phyloP scores from a whole-genome alignment of 2,888 invertebrate genomes.

The Amiota communis region DNA sequence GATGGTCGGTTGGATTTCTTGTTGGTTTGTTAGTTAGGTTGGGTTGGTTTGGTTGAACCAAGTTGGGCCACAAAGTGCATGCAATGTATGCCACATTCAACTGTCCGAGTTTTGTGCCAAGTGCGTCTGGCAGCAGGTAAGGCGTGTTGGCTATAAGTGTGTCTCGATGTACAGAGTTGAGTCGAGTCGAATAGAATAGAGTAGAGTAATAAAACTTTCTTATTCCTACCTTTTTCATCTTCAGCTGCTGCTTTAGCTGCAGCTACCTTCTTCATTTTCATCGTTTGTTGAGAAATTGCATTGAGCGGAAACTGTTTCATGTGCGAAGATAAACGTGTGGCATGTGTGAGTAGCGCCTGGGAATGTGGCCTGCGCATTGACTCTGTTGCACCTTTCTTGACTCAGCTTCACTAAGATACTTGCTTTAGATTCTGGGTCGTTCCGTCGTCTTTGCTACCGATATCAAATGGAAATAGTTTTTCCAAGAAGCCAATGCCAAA shows the following conservation, averaged over 20 bases:
- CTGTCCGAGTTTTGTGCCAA: not conserved
- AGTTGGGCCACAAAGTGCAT: constrained; percentile 18
- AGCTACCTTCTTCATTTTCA: too few species aligned
- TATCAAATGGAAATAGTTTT: constrained; percentile 26
- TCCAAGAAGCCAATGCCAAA: constrained; percentile 4
- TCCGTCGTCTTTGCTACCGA: constrained; percentile 8
- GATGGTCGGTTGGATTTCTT: not conserved
- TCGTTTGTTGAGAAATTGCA: not conserved
- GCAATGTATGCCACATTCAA: not conserved
- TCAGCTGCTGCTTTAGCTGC: too few species aligned
- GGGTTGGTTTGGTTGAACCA: not conserved
- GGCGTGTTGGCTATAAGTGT: not conserved
- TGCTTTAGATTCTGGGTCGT: not conserved
- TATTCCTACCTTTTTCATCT: too few species aligned
- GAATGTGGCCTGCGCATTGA: constrained; percentile 10
- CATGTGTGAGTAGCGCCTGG: constrained; percentile 14
- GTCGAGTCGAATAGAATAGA: too few species aligned
- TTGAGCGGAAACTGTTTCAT: constrained; percentile 28
- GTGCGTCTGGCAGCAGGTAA: not conserved
- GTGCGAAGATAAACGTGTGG: constrained; percentile 31
- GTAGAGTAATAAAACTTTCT: too few species aligned
- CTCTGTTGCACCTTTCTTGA: not conserved
- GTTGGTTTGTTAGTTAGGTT: not conserved
- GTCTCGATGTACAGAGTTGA: not conserved
- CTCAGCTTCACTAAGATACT: not conserved